These are phyloP conservation scores for Diadegma fenestrale DNA, from an alignment of 2,888 invertebrate species.

Conservation along the genomic window DNA sequence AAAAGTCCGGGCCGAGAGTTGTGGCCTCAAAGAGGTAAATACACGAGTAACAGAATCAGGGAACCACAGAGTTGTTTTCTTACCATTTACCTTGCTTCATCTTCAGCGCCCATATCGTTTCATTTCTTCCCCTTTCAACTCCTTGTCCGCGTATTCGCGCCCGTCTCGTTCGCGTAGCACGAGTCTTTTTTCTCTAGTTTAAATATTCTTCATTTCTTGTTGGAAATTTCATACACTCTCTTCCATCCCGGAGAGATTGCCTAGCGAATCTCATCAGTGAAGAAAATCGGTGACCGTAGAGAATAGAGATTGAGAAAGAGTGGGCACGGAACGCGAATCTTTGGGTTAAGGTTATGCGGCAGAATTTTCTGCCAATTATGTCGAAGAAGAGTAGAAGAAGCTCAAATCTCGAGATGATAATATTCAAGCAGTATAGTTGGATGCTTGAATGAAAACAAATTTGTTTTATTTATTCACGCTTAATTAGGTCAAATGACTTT, in stretches of 20 bases:
- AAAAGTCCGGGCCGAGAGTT: conserved; percentile 28
- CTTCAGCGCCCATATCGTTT: conserved; percentile 68
- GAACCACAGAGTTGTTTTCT: conserved; percentile 55
- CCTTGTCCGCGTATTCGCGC: background rate
- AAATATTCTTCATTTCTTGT: background rate
- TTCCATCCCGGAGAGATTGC: background rate
- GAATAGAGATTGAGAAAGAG: background rate
- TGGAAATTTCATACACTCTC: conserved; percentile 27
- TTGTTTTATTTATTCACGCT: background rate
- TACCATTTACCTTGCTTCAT: conserved; percentile 76
- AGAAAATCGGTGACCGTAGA: conserved; percentile 26
- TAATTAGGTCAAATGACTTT: background rate
- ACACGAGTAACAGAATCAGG: conserved; percentile 41
- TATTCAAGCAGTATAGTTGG: background rate
- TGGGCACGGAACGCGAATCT: background rate
- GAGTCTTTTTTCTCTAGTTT: conserved; percentile 1
- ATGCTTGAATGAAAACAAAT: background rate
- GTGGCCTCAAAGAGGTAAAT: conserved; percentile 48
- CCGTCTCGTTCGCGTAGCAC: conserved; percentile 14
- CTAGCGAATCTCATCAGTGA: conserved; percentile 7
- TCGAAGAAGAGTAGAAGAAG: background rate
- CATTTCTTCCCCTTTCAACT: conserved; percentile 21
- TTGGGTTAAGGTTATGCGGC: conserved; percentile 40
- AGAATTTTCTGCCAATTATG: background rate
- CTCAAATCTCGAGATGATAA: background rate